These are phyloP conservation scores for Cuniculus paca DNA, from an alignment of 2,797 vertebrate genomes.

Conservation along the genomic window DNA sequence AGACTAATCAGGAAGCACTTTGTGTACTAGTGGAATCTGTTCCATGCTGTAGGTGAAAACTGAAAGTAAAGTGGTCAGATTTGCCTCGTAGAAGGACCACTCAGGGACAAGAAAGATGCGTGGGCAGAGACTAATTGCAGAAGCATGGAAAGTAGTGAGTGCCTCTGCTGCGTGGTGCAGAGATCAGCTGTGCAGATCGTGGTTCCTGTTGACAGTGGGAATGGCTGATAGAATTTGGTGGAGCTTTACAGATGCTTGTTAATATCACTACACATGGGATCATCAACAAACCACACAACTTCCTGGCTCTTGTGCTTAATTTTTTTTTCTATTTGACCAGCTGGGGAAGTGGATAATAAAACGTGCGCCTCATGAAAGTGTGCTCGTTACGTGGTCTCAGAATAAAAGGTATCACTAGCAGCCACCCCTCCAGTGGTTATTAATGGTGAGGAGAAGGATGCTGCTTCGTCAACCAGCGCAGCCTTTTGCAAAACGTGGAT, in stretches of 20 bases:
- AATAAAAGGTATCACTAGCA: background rate
- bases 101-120: background rate
- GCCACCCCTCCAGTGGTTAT: background rate
- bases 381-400: background rate
- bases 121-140: rapidly evolving
- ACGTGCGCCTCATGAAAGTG: constrained; percentile 46
- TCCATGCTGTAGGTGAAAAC: background rate
- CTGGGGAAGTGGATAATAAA: constrained; percentile 57
- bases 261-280: background rate
- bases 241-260: background rate
- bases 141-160: background rate
- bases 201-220: background rate
- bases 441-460: background rate
- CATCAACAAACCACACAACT: background rate
- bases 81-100: background rate
- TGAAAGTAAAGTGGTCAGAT: background rate
- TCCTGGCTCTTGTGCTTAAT: background rate
- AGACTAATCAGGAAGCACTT: background rate
- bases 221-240: background rate
- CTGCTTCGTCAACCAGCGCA: background rate
- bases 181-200: background rate
- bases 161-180: background rate
- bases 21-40: background rate
- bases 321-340: background rate
- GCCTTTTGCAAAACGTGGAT: background rate